A percentile compares a stretch with the other conserved stretches of the same genome.
phyloP scores from a whole-genome alignment of 1,140 invertebrate species.

The Chrysopa pallens region DNA sequence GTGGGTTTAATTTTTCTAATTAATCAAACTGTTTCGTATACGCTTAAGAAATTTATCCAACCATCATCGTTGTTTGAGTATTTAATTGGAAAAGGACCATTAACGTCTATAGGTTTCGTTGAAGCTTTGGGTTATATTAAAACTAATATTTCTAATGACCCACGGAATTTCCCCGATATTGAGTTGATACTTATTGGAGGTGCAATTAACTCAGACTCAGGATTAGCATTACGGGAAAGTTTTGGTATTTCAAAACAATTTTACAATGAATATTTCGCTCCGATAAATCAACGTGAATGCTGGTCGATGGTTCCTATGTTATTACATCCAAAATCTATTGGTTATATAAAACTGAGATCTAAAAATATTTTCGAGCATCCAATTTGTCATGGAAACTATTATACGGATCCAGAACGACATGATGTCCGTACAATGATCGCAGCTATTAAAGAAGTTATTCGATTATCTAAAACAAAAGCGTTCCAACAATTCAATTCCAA shows the following conservation, averaged over 20 bases:
- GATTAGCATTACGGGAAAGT: constrained; percentile 29
- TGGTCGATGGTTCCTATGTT: constrained; percentile 33
- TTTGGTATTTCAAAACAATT: constrained; percentile 33
- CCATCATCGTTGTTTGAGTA: constrained; percentile 25
- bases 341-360: constrained; percentile 32
- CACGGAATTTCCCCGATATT: constrained; percentile 31
- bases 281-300: constrained; percentile 20
- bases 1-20: constrained; percentile 38
- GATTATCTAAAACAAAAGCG: constrained; percentile 12
- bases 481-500: constrained; percentile 20
- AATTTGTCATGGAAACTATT: constrained; percentile 42
- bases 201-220: constrained; percentile 21
- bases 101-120: constrained; percentile 34
- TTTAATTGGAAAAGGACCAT: constrained; percentile 28
- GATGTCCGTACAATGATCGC: constrained; percentile 23
- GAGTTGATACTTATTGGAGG: constrained; percentile 30
- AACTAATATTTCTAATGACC: constrained; percentile 30
- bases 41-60: constrained; percentile 24
- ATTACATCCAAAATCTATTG: constrained; percentile 39
- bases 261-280: constrained; percentile 33
- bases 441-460: constrained; percentile 18
- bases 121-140: constrained; percentile 45
- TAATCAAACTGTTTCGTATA: constrained; percentile 25
- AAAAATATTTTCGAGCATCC: constrained; percentile 43
- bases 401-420: constrained; percentile 27